These are phyloP conservation scores for Drosophila sulfurigaster DNA, from an alignment of 1,140 invertebrate genomes.

Conservation along the genomic window DNA sequence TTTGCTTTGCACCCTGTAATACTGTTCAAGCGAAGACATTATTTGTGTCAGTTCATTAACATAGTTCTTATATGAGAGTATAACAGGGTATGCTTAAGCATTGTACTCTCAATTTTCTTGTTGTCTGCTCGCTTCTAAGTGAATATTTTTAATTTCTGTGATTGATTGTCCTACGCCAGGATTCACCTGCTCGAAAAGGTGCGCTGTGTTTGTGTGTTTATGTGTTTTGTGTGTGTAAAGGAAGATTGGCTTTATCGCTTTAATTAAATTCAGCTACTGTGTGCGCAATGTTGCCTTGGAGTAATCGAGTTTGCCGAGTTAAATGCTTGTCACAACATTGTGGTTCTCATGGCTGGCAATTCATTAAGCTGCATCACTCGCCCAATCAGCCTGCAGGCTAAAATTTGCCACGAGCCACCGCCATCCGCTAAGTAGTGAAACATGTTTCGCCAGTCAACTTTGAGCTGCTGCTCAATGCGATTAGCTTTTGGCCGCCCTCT, in stretches of 20 bases:
- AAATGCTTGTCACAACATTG: slow-evolving; percentile 42
- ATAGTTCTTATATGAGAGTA: background rate
- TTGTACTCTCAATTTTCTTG: background rate
- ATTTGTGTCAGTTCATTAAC: background rate
- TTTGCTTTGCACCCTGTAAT: slow-evolving; percentile 1
- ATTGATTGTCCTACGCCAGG: slow-evolving; percentile 50
- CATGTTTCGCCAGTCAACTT: slow-evolving; percentile 30
- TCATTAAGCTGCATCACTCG: slow-evolving; percentile 28
- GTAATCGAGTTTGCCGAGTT: slow-evolving; percentile 1
- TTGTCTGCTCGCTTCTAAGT: slow-evolving; percentile 27
- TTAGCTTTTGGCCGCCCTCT: slow-evolving; percentile 44
- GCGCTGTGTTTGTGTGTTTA: background rate
- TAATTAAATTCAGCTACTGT: slow-evolving; percentile 43
- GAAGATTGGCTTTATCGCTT: slow-evolving; percentile 34
- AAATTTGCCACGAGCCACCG: background rate
- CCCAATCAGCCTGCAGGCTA: slow-evolving; percentile 35
- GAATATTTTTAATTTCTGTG: slow-evolving; percentile 61
- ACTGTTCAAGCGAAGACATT: background rate
- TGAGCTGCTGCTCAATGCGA: slow-evolving; percentile 40
- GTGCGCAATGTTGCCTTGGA: slow-evolving; percentile 1
- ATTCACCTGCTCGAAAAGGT: slow-evolving; percentile 8
- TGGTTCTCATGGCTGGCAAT: slow-evolving; percentile 23
- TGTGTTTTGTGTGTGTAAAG: background rate
- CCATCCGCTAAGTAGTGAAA: slow-evolving; percentile 43
- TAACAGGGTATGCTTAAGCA: slow-evolving; percentile 4